phyloP scores from a whole-genome alignment of 1,140 invertebrate genomes.

The Agrypnia vestita region DNA sequence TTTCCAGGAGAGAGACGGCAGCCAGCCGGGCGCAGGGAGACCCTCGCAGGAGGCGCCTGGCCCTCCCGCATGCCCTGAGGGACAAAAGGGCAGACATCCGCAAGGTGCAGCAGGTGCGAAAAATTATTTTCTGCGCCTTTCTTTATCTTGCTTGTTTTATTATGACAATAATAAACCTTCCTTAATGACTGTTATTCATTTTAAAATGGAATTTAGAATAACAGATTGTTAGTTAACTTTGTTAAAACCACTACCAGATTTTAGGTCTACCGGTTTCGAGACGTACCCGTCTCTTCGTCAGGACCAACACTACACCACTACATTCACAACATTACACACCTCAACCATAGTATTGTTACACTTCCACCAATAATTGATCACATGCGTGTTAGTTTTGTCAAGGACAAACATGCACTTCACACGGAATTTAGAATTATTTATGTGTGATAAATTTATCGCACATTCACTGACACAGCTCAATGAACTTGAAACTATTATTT shows the following conservation, averaged over 20 bases:
- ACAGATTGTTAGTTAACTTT: conserved; percentile 3
- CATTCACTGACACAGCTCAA: too few species aligned
- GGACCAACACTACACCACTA: too few species aligned
- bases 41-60: conserved; percentile 62
- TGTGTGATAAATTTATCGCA: too few species aligned
- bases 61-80: conserved; percentile 66
- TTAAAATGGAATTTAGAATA: not conserved
- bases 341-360: not conserved
- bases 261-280: too few species aligned
- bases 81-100: conserved; percentile 66
- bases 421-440: too few species aligned
- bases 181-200: not conserved
- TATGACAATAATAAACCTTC: not conserved
- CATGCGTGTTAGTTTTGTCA: too few species aligned
- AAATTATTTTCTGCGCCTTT: not conserved
- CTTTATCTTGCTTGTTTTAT: not conserved
- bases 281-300: too few species aligned
- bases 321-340: not conserved
- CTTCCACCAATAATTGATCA: too few species aligned
- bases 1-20: conserved; percentile 78
- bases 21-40: conserved; percentile 66
- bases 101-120: conserved; percentile 65
- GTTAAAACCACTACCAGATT: too few species aligned
- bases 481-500: too few species aligned
- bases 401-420: too few species aligned